Evolutionary conservation across 1,140 invertebrate genomes (phyloP).

Genomic region (Sesamia nonagrioides): DNA sequence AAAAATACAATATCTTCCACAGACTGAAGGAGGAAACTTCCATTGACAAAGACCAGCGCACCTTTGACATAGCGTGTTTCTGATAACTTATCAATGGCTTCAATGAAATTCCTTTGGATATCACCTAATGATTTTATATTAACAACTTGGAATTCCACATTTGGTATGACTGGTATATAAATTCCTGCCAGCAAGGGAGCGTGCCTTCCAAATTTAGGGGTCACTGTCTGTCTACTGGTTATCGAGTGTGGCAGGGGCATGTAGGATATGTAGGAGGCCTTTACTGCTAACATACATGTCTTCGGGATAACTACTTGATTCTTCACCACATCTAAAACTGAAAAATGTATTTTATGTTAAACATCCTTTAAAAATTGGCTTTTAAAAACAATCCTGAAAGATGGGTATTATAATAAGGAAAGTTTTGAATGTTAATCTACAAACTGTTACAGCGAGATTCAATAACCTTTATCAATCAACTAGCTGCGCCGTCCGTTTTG

Average conservation of each 20-base stretch:
- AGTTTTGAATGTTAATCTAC: too few species aligned
- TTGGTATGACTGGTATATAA: constrained; percentile 75
- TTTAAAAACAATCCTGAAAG: neutral
- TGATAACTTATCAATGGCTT: constrained; percentile 65
- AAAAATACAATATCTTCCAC: constrained; percentile 78
- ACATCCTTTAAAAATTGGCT: neutral
- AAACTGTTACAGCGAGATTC: too few species aligned
- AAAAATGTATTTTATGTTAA: constrained; percentile 52
- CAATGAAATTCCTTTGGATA: constrained; percentile 69
- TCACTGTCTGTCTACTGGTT: constrained; percentile 66
- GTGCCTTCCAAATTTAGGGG: constrained; percentile 52
- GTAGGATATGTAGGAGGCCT: constrained; percentile 69
- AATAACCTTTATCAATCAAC: too few species aligned
- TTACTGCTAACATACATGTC: constrained; percentile 71
- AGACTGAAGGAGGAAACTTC: constrained; percentile 73
- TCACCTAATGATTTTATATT: constrained; percentile 70
- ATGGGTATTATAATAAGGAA: too few species aligned
- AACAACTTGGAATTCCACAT: constrained; percentile 75
- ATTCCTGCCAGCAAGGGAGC: constrained; percentile 70
- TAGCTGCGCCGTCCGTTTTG: too few species aligned
- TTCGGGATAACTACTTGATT: constrained; percentile 71
- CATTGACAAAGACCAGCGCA: constrained; percentile 76
- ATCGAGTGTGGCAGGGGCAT: constrained; percentile 68
- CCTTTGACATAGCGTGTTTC: constrained; percentile 73
- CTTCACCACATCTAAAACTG: constrained; percentile 77